Evolutionary conservation across 2,113 vertebrate genomes (phyloP).

Genomic region (Platycercus adscitus): DNA sequence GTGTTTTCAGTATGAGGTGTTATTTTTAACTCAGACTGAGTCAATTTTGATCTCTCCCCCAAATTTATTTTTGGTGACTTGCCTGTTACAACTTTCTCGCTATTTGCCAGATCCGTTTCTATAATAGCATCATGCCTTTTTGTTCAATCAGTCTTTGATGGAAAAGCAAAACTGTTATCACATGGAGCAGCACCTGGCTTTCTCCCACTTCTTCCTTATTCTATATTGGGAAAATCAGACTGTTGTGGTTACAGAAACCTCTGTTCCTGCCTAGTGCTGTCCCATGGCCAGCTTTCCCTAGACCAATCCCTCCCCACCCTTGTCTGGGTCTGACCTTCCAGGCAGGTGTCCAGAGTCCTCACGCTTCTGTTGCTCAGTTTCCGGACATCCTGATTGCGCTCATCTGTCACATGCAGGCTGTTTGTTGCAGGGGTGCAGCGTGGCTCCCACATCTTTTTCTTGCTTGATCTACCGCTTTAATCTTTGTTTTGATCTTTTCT

Average conservation of each 20-base stretch:
- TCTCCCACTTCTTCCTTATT: not conserved
- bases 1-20: not conserved
- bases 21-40: not conserved
- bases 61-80: not conserved
- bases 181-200: not conserved
- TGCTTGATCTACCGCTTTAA: not conserved
- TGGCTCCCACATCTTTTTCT: not conserved
- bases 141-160: not conserved
- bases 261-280: not conserved
- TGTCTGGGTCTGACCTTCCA: not conserved
- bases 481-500: not conserved
- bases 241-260: not conserved
- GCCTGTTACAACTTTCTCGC: not conserved
- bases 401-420: accelerated
- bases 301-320: accelerated
- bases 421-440: not conserved
- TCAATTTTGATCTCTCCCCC: not conserved
- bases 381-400: not conserved
- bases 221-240: not conserved
- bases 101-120: not conserved
- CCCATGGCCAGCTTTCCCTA: not conserved
- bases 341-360: not conserved
- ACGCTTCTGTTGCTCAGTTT: not conserved
- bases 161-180: accelerated
- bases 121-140: not conserved